These are phyloP conservation scores for Porites rus DNA, from an alignment of 92 coral and sea anemone genomes.

Conservation along the genomic window DNA sequence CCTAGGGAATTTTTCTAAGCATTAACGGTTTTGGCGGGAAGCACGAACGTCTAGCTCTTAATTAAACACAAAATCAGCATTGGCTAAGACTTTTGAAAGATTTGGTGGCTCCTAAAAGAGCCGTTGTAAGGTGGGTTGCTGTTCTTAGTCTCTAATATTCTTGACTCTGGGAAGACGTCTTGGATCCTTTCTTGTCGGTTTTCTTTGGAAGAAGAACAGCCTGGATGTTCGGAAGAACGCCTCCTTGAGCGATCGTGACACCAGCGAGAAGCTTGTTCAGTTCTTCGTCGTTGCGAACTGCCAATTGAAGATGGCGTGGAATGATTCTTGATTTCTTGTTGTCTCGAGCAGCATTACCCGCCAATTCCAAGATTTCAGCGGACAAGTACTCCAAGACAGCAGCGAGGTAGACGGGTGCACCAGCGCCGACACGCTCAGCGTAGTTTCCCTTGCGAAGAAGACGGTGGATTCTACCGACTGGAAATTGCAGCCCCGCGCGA, in stretches of 20 bases:
- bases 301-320: constrained; percentile 84
- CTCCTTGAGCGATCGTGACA: constrained; percentile 85
- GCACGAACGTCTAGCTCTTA: background rate
- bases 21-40: constrained; percentile 30
- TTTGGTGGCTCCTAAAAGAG: constrained; percentile 93
- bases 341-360: constrained; percentile 89
- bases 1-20: background rate
- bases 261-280: constrained; percentile 82
- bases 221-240: constrained; percentile 85
- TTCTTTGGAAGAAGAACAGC: constrained; percentile 85
- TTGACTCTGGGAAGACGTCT: constrained; percentile 75
- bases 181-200: constrained; percentile 37
- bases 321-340: constrained; percentile 83
- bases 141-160: constrained; percentile 50
- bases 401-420: constrained; percentile 86
- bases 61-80: background rate
- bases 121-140: constrained; percentile 50
- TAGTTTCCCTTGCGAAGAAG: constrained; percentile 79
- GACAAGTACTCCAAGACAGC: constrained; percentile 85
- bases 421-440: constrained; percentile 79
- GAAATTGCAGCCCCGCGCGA: constrained; percentile 84
- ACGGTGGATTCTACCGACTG: constrained; percentile 89
- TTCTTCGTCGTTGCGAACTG: constrained; percentile 84
- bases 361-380: constrained; percentile 85
- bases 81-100: constrained; percentile 10